Evolutionary conservation across 2,113 vertebrate genomes (phyloP), one percentile per base, ranked within the genome.

Genomic region (Maccullochella peelii): DNA sequence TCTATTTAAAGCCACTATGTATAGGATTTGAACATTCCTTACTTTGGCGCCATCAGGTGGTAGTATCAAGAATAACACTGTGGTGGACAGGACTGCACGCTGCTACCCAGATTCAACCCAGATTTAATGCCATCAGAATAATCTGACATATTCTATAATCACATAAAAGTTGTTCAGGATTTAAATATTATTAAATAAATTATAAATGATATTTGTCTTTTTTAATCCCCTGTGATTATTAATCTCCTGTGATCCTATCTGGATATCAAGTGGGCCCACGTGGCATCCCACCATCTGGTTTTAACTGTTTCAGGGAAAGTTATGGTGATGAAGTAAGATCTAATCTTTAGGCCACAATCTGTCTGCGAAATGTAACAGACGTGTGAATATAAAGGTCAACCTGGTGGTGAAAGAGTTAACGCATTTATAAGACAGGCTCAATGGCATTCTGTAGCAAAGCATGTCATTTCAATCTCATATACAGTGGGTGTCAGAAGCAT

Each of bases 391-490:
- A 27, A 76, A 76, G 59, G 36, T 33, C 73, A 70, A 1, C 6
- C 25, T 2, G 38, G 54, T 15, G 54, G 42, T 15, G 65, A 70
- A 78, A 38, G 65, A 27, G 76, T 85, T 80, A 72, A 62, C 54
- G 36, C 20, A 44, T 83, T 67, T 62, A 21, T 42, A 20, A 80
- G n/a, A 73, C 11, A n/a, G 6, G 23, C 57, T 74, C 55, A 66
- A 1, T 33, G 52, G n/a, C 66, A 63, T 75, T 83, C 65, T 47
- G 33, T 76, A 47, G 30, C 63, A 73, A 55, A 73, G 61, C 54
- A 30, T 68, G 30, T 58, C 30, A 74, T 84, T 86, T 66, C 57
- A 69, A 18, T 79, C 73, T 65, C 42, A 36, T 49, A 50, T 74
- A 55, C 3, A 30, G 38, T 21, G 25, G 61, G 40, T 52, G 79